Evolutionary conservation across 2,888 invertebrate species (phyloP), one percentile per base, ranked within the genome.

Genomic region (Charanyca ferruginea): DNA sequence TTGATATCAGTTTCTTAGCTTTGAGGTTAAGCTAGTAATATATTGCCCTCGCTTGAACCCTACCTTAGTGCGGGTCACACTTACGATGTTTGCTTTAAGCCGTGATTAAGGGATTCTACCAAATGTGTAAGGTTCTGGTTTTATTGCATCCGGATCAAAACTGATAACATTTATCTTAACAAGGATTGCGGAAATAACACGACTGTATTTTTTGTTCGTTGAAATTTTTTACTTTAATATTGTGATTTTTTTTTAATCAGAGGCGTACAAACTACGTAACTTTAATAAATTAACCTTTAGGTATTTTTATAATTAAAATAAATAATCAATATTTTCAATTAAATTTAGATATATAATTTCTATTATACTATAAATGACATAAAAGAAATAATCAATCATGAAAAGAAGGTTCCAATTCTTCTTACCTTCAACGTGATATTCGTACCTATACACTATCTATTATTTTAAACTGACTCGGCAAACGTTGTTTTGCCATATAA

Each of bases 51-150:
- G 35, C 25, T n/a, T 18, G 18, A 3, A 47, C 49, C 62, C 63
- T 49, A 3, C 18, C 42, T 18, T n/a, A 13, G n/a, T 38, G 4
- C 4, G 28, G 5, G 5, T 3, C 38, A 38, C 28, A 45, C 13
- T 32, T 44, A 45, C 38, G 38, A 28, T 9, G 35, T 22, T 7
- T 2, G 23, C 23, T 42, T 25, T 64, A 52, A 64, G 55, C 54
- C 51, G 55, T 38, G 72, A 70, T 70, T 57, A 70, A 72, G 42
- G 70, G 70, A 71, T 52, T 57, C n/a, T 5, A 28, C 22, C 52
- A 52, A 42, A 52, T 57, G 72, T 45, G 51, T 32, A 6, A 51
- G 51, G 32, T 22, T 32, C 35, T 32, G 44, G 28, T 55, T 55
- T 69, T 63, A 70, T 68, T 53, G 62, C 48, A n/a, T 35, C 25